phyloP scores from a whole-genome alignment of 1,140 invertebrate species.

The Bombus picipes region DNA sequence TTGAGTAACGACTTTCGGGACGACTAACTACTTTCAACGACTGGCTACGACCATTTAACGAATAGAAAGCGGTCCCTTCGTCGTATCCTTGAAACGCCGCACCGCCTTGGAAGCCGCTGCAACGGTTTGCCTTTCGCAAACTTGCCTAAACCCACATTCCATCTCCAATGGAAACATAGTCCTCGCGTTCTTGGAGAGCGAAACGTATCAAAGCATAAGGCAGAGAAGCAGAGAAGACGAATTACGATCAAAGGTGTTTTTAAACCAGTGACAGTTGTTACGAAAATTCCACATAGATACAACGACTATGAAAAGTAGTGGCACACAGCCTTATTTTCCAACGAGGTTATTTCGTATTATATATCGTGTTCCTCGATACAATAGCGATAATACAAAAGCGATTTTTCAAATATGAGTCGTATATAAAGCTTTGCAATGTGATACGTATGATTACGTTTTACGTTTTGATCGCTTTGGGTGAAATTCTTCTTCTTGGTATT shows the following conservation, averaged over 20 bases:
- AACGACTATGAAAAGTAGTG: too few species aligned
- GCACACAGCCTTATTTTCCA: too few species aligned
- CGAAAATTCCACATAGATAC: too few species aligned
- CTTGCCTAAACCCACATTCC: not conserved
- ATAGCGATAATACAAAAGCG: too few species aligned
- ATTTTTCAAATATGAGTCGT: too few species aligned
- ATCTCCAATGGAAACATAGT: not conserved
- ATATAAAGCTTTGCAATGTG: too few species aligned
- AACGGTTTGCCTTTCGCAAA: not conserved
- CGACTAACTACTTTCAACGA: constrained; percentile 72
- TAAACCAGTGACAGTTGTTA: too few species aligned
- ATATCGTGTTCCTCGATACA: too few species aligned
- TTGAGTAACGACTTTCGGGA: constrained; percentile 67
- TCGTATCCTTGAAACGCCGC: not conserved
- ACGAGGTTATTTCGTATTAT: too few species aligned
- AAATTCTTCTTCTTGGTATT: not conserved
- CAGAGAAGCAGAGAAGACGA: too few species aligned
- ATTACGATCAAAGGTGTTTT: too few species aligned
- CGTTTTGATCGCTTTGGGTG: not conserved
- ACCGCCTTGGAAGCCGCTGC: not conserved
- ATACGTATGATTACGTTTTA: not conserved
- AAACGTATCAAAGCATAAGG: not conserved
- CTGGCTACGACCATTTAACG: constrained; percentile 68
- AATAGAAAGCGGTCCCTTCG: constrained; percentile 62
- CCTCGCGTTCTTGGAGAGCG: not conserved